Evolutionary conservation across 2,888 invertebrate species (phyloP), one percentile per base, ranked within the genome.

Genomic region (Onthophagus sagittarius): DNA sequence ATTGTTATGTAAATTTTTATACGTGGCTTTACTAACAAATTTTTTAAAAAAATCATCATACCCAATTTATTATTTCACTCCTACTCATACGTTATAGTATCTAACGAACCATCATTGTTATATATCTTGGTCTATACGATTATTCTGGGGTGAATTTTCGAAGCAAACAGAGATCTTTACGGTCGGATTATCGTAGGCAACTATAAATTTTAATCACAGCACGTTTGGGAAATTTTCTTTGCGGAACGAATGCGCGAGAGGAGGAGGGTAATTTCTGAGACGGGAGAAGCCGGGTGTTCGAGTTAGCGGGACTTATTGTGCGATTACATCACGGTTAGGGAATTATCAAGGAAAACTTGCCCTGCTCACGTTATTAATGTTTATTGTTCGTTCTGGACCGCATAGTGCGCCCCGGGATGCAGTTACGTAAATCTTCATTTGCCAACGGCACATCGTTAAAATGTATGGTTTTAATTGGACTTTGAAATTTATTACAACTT

Each of bases 191-290:
- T 53, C 11, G 39, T 53, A 53, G 9, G 7, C 39, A 11, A 53
- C 67, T 31, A 23, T 67, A 67, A 67, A 67, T 67, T 67, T 67
- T 67, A 67, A 67, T 67, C 67, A 67, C 32, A n/a, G 67, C 67
- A 67, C 67, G 67, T 67, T 67, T 23, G 67, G 67, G 67, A 67
- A 67, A 67, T 67, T 67, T 67, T 67, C 67, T 67, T 67, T 32
- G 31, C 23, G 31, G n/a, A 31, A 67, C 32, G 23, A 67, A 15
- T 32, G 9, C 31, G 31, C 15, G 15, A 15, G 64, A 15, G 64
- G 64, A 64, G 64, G 23, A 67, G 31, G 67, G 67, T 67, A 67
- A 67, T 67, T 67, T 67, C 31, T 53, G 39, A 53, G 39, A 53
- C 67, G 15, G 67, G 67, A 11, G 67, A 23, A 15, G 67, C 23